Conservation (phyloP, 2,888 invertebrate species). For the Nemoura dubitans region DNA sequence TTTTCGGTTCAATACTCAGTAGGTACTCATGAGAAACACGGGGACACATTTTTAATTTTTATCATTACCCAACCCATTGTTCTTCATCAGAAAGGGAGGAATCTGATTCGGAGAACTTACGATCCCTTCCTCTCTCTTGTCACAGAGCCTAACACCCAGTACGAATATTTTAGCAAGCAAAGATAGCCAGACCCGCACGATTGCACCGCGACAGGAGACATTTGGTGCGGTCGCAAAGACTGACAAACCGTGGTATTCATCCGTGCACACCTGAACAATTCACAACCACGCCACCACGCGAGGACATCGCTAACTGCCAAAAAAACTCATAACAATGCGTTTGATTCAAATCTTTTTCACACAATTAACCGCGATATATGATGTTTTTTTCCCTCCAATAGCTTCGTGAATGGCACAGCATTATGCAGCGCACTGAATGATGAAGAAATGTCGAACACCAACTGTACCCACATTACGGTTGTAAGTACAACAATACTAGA, state of each 20-base stretch:
- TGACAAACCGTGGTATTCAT: background rate
- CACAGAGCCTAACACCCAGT: too few relatives aligned
- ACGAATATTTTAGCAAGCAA: too few relatives aligned
- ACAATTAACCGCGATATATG: background rate
- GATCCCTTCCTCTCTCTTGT: too few relatives aligned
- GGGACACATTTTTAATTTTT: too few relatives aligned
- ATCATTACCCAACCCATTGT: too few relatives aligned
- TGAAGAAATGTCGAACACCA: background rate
- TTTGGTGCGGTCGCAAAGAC: background rate
- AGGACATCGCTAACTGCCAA: background rate
- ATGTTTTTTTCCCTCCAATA: background rate
- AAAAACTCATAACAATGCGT: background rate
- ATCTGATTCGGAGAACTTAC: too few relatives aligned
- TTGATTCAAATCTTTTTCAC: conserved; percentile 3
- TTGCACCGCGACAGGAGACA: background rate
- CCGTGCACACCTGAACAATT: background rate
- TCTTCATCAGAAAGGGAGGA: too few relatives aligned
- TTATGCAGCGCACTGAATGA: background rate
- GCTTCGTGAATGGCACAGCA: background rate
- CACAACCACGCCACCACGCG: background rate
- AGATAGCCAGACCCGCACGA: too few relatives aligned
- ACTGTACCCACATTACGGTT: background rate
- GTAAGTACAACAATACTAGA: background rate
- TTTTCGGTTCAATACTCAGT: too few relatives aligned
- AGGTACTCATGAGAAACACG: too few relatives aligned